phyloP scores from a whole-genome alignment of 2,113 vertebrate genomes.

The Platanista minor region DNA sequence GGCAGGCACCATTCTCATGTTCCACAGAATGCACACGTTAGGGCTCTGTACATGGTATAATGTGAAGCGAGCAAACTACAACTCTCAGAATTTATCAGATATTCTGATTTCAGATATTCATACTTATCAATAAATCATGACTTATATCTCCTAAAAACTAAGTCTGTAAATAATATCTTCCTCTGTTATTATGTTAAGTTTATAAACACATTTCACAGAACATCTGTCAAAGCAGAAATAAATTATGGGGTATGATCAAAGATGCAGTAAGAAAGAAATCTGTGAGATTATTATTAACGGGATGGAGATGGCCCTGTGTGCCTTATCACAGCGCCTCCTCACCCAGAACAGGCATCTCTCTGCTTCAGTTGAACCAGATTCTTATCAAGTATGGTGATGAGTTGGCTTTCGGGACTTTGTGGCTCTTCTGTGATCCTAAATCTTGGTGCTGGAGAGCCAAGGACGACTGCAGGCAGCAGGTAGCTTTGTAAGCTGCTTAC shows the following conservation, averaged over 20 bases:
- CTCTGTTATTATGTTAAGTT: background rate
- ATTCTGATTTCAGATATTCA: background rate
- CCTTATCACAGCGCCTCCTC: too few species aligned
- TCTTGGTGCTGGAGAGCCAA: background rate
- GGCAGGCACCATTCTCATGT: background rate
- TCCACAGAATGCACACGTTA: background rate
- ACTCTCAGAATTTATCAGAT: background rate
- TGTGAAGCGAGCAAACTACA: background rate
- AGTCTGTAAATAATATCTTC: too few species aligned
- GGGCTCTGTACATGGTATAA: background rate
- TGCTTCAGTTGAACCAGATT: background rate
- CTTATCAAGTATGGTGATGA: fast-evolving
- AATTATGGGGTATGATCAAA: background rate
- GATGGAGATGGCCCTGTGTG: fast-evolving
- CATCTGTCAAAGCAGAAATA: background rate
- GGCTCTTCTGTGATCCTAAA: background rate
- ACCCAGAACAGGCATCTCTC: background rate
- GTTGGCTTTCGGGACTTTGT: background rate
- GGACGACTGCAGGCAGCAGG: background rate
- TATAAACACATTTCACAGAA: background rate
- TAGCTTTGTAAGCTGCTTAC: background rate
- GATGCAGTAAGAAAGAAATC: background rate
- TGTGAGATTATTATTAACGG: fast-evolving
- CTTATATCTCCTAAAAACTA: background rate
- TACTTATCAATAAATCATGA: background rate